phyloP scores from a whole-genome alignment of 2,113 vertebrate species.

The Myodes glareolus region DNA sequence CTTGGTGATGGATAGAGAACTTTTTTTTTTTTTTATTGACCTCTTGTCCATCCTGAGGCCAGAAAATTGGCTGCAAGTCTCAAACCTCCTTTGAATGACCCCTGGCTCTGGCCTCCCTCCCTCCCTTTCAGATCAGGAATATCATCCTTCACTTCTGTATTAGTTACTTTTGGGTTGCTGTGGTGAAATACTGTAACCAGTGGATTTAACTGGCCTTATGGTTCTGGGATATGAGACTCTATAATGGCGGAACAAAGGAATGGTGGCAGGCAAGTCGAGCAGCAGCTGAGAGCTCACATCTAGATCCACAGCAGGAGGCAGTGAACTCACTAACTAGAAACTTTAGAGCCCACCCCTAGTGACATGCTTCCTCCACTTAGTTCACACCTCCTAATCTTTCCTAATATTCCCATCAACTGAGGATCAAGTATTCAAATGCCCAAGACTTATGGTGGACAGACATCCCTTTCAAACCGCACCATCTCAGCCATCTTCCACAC shows the following conservation, averaged over 20 bases:
- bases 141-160: neutral
- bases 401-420: neutral
- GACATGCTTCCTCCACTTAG: neutral
- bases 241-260: neutral
- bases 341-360: neutral
- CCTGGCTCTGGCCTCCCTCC: neutral
- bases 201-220: neutral
- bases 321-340: neutral
- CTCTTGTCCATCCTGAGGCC: neutral
- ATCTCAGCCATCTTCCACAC: neutral
- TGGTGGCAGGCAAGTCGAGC: accelerated
- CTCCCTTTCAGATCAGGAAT: neutral
- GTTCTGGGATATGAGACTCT: neutral
- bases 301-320: neutral
- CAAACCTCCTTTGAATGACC: neutral
- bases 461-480: neutral
- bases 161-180: neutral
- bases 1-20: neutral
- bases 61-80: neutral
- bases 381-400: neutral
- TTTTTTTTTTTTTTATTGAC: neutral
- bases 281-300: neutral
- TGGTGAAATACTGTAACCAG: neutral
- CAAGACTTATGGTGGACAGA: neutral
- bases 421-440: neutral